Evolutionary conservation across 2,113 vertebrate genomes (phyloP).

Genomic region (Gavialis gangeticus): DNA sequence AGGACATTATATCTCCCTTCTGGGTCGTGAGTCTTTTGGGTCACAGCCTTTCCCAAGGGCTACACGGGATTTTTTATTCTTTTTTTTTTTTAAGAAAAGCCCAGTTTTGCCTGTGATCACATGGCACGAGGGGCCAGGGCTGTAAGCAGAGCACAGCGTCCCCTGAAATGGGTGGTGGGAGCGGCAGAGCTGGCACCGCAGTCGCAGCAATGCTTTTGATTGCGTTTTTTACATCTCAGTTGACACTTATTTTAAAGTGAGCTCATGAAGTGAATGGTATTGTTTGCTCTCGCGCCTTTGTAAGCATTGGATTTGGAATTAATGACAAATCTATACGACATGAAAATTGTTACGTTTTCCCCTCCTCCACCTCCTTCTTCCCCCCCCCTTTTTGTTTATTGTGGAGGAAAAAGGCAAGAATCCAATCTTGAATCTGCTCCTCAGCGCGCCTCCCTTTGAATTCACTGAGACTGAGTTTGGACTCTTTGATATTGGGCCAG

Average conservation of each 20-base stretch:
- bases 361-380: neutral
- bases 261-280: neutral
- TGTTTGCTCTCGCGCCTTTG: neutral
- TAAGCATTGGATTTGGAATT: neutral
- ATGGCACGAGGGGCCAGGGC: neutral
- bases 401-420: neutral
- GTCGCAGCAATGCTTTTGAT: neutral
- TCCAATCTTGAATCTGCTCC: neutral
- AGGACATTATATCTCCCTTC: neutral
- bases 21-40: too few species aligned
- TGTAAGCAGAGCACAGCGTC: too few species aligned
- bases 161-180: neutral
- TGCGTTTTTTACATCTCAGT: conserved; percentile 5
- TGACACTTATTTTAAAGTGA: conserved; percentile 5
- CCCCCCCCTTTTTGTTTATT: neutral
- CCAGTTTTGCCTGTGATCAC: fast-evolving
- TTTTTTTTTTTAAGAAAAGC: neutral
- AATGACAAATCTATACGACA: neutral
- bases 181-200: neutral
- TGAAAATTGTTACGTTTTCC: neutral
- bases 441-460: neutral
- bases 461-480: neutral
- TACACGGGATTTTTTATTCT: neutral
- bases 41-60: too few species aligned
- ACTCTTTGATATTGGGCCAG: neutral